phyloP scores from a whole-genome alignment of 2,113 vertebrate species.

The Odocoileus virginianus region DNA sequence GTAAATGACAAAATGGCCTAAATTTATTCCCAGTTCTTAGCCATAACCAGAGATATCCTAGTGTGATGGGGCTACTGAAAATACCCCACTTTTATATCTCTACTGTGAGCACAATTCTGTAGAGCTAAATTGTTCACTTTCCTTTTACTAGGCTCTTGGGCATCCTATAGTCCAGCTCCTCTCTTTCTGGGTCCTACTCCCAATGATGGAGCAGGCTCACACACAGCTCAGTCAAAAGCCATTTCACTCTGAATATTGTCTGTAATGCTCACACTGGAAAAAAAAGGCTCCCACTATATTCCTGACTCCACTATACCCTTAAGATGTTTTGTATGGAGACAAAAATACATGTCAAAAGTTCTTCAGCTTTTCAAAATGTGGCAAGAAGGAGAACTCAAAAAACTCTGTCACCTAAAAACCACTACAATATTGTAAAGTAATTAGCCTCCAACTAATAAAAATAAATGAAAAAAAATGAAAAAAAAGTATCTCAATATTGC shows the following conservation, averaged over 20 bases:
- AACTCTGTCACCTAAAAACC: neutral
- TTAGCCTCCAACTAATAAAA: too few species aligned
- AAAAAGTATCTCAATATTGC: too few species aligned
- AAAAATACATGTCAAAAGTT: neutral
- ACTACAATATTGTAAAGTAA: too few species aligned
- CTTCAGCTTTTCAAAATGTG: slow-evolving; percentile 17
- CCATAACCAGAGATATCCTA: neutral
- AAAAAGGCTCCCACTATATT: neutral
- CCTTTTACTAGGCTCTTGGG: neutral
- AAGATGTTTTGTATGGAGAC: neutral
- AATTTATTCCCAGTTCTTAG: neutral
- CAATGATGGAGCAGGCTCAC: neutral
- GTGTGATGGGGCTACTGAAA: neutral
- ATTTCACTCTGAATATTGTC: neutral
- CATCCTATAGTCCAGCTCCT: neutral
- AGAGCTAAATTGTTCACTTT: neutral
- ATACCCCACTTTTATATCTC: neutral
- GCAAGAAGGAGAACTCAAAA: neutral
- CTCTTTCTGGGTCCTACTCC: neutral
- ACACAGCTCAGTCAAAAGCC: neutral
- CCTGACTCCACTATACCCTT: neutral
- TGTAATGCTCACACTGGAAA: neutral
- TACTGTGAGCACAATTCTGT: neutral
- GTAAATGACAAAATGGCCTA: neutral
- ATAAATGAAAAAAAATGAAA: too few species aligned